A percentile compares a stretch with the other conserved stretches of the same genome.
Conservation (phyloP, 2,797 vertebrate genomes). For the Sebastes matsubarae region DNA sequence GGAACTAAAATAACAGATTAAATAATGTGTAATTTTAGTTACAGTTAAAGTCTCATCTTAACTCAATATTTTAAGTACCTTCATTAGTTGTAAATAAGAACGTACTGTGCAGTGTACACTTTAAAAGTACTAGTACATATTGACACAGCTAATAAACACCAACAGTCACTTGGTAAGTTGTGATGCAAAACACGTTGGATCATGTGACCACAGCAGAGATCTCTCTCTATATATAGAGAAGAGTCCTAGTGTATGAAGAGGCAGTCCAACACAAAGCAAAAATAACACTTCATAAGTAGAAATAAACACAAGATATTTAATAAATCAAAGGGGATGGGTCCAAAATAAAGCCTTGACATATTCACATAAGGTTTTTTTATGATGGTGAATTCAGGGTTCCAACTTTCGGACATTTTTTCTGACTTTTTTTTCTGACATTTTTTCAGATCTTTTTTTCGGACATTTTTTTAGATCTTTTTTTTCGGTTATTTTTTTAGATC, state of each 20-base stretch:
- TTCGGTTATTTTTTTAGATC: too few species aligned
- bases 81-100: neutral
- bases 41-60: neutral
- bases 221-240: neutral
- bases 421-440: too few species aligned
- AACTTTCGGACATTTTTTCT: too few species aligned
- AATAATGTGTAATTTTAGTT: neutral
- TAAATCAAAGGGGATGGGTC: neutral
- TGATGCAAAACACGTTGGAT: neutral
- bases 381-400: neutral
- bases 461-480: too few species aligned
- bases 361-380: too few species aligned
- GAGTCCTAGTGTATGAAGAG: neutral
- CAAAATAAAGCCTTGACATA: neutral
- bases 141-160: too few species aligned
- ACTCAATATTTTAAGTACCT: neutral
- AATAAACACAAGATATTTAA: too few species aligned
- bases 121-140: neutral
- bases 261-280: neutral
- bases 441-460: too few species aligned
- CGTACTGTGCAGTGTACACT: neutral
- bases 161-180: neutral
- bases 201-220: too few species aligned
- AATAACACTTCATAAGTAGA: too few species aligned
- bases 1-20: neutral